Conservation (phyloP, 2,888 invertebrate genomes). For the Corbicula japonica region DNA sequence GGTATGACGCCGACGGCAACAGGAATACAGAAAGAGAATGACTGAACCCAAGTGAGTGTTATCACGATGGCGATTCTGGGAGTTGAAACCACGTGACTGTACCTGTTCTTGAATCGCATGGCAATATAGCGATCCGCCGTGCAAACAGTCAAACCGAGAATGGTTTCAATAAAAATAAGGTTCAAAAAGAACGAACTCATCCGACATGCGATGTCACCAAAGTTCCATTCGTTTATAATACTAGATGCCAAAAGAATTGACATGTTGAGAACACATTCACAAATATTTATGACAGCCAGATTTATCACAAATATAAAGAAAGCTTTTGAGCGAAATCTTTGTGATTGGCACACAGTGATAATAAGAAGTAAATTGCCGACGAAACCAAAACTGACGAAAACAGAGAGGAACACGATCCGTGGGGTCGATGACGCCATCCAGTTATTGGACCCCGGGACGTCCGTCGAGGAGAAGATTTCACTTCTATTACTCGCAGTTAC, state of each 20-base stretch:
- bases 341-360: slow-evolving; percentile 76
- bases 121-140: slow-evolving; percentile 80
- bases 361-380: slow-evolving; percentile 78
- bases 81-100: slow-evolving; percentile 68
- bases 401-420: slow-evolving; percentile 72
- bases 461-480: too few relatives aligned
- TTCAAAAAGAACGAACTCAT: slow-evolving; percentile 79
- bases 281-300: slow-evolving; percentile 76
- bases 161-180: slow-evolving; percentile 71
- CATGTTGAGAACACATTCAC: slow-evolving; percentile 81
- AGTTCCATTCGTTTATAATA: slow-evolving; percentile 74
- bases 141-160: slow-evolving; percentile 73
- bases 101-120: slow-evolving; percentile 70
- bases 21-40: slow-evolving; percentile 79
- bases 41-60: slow-evolving; percentile 79
- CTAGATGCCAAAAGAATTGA: slow-evolving; percentile 78
- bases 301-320: slow-evolving; percentile 78
- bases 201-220: slow-evolving; percentile 74
- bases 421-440: slow-evolving; percentile 56
- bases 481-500: neutral
- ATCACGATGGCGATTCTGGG: slow-evolving; percentile 70
- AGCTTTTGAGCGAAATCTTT: slow-evolving; percentile 65
- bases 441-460: slow-evolving; percentile 23
- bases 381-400: slow-evolving; percentile 78
- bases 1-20: slow-evolving; percentile 72